These are phyloP conservation scores for Cryptocheilus praepositus DNA, from an alignment of 2,888 invertebrate species.

Conservation along the genomic window DNA sequence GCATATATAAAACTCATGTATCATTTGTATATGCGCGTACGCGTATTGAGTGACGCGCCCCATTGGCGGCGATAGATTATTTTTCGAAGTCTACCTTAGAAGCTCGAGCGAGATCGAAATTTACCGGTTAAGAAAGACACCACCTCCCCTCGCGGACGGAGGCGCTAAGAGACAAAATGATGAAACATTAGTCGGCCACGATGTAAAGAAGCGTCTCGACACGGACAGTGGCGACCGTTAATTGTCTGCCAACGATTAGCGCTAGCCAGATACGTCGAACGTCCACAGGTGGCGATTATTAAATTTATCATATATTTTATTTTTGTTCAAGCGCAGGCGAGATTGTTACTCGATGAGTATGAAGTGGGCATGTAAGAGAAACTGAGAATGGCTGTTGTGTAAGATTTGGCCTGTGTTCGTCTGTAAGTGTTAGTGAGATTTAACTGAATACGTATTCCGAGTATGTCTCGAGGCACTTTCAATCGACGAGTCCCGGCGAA, in stretches of 20 bases:
- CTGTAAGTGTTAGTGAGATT: constrained; percentile 4
- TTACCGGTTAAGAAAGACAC: constrained; percentile 12
- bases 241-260: not conserved
- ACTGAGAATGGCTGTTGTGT: not conserved
- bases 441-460: not conserved
- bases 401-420: constrained; percentile 5
- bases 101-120: constrained; percentile 30
- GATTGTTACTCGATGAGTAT: constrained; percentile 19
- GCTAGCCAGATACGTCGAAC: too few relatives aligned
- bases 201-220: constrained; percentile 1
- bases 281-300: constrained; percentile 27
- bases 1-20: constrained; percentile 24
- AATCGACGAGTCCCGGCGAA: constrained; percentile 18
- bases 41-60: constrained; percentile 30
- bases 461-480: not conserved
- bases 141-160: too few relatives aligned
- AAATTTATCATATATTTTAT: constrained; percentile 55
- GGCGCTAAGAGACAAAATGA: not conserved
- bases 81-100: constrained; percentile 53
- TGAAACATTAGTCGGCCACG: not conserved
- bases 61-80: constrained; percentile 55
- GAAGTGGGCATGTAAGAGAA: constrained; percentile 7
- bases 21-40: too few relatives aligned
- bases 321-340: constrained; percentile 37
- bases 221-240: constrained; percentile 8